phyloP scores from a whole-genome alignment of 2,888 invertebrate genomes.

The Venustoraphidia nigricollis region DNA sequence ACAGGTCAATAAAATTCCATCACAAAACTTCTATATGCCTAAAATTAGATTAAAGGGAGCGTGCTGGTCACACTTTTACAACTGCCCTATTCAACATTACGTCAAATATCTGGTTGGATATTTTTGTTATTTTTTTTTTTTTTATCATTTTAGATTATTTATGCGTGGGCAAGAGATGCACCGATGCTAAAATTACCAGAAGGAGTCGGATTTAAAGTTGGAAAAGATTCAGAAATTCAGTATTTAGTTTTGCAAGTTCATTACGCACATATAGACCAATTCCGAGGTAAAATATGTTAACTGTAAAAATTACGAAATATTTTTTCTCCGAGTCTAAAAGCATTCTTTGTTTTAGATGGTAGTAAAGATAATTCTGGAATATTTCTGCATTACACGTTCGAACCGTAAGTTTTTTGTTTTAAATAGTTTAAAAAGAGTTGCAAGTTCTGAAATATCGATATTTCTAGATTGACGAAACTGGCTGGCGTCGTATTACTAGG shows the following conservation, averaged over 20 bases:
- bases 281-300: conserved; percentile 34
- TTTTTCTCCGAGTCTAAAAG: background rate
- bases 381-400: conserved; percentile 58
- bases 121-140: background rate
- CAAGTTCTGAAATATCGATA: conserved; percentile 3
- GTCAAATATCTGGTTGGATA: background rate
- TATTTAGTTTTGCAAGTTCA: conserved; percentile 91
- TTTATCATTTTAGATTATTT: conserved; percentile 50
- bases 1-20: conserved; percentile 32
- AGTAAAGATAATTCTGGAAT: conserved; percentile 75
- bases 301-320: conserved; percentile 1
- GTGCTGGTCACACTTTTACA: conserved; percentile 14
- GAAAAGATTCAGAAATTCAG: conserved; percentile 63
- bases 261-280: conserved; percentile 50
- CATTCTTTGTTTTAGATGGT: conserved; percentile 41
- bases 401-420: conserved; percentile 37
- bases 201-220: conserved; percentile 87
- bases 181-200: conserved; percentile 64
- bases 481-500: conserved; percentile 87
- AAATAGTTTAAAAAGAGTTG: background rate
- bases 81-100: too few species aligned
- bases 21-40: background rate
- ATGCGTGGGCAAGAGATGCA: conserved; percentile 91
- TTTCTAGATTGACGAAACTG: conserved; percentile 58
- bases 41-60: conserved; percentile 16